Conservation (phyloP, 2,113 vertebrate species). For the Connochaetes taurinus region DNA sequence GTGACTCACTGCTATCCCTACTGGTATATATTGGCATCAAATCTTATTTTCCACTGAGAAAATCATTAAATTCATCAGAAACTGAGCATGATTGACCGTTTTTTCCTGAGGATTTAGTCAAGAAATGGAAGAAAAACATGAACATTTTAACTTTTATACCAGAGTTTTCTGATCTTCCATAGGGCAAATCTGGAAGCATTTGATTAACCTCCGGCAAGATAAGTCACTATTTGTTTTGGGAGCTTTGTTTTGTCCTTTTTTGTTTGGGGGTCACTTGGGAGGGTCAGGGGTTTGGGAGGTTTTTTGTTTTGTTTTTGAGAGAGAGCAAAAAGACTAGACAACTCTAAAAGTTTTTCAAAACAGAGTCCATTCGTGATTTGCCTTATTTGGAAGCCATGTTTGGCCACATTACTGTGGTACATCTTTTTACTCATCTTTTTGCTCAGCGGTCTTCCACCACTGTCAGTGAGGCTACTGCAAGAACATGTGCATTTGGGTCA, state of each 20-base stretch:
- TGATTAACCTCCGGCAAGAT: neutral
- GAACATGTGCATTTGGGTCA: neutral
- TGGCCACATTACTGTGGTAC: neutral
- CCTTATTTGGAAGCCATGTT: neutral
- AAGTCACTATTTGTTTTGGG: neutral
- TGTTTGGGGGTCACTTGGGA: neutral
- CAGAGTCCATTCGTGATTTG: neutral
- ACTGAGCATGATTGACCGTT: neutral
- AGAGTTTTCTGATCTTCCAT: neutral
- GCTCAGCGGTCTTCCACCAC: neutral
- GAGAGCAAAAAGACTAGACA: neutral
- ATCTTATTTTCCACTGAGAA: neutral
- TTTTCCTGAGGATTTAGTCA: constrained; percentile 19
- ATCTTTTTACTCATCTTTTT: neutral
- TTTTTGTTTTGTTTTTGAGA: neutral
- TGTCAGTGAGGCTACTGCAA: neutral
- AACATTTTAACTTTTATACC: neutral
- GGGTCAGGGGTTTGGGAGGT: neutral
- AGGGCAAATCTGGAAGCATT: neutral
- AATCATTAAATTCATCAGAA: constrained; percentile 47
- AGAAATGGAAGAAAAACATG: neutral
- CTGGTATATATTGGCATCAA: neutral
- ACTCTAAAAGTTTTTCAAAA: neutral
- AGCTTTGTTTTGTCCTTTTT: neutral
- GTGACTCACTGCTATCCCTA: constrained; percentile 22